Evolutionary conservation across 1,140 invertebrate genomes (phyloP).

Genomic region (Saccostrea cuccullata): DNA sequence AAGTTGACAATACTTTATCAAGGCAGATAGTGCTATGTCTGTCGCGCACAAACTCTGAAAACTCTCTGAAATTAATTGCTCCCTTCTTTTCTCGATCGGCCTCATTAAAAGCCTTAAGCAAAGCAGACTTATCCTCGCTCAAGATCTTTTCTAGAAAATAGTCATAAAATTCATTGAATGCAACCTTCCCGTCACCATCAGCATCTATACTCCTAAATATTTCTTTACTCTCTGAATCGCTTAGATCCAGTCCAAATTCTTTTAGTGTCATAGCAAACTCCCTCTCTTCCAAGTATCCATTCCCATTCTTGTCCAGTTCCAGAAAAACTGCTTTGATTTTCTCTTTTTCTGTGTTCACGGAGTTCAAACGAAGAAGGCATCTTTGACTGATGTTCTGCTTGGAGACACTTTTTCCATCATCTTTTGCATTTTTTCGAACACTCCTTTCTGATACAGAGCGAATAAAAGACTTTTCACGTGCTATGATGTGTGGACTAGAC

Average conservation of each 20-base stretch:
- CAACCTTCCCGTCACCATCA: background rate
- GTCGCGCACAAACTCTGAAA: slow-evolving; percentile 52
- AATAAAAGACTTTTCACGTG: background rate
- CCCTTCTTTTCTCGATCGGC: slow-evolving; percentile 54
- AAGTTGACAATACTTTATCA: slow-evolving; percentile 20
- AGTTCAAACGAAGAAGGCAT: background rate
- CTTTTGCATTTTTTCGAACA: background rate
- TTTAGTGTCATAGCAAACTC: slow-evolving; percentile 54
- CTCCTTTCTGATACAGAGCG: background rate
- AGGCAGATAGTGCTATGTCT: slow-evolving; percentile 37
- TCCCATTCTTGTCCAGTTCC: slow-evolving; percentile 56
- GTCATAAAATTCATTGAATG: slow-evolving; percentile 49
- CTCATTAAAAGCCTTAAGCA: slow-evolving; percentile 43
- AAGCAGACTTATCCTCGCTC: slow-evolving; percentile 33
- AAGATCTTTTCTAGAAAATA: slow-evolving; percentile 49
- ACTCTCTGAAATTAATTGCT: slow-evolving; percentile 53
- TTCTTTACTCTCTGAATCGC: slow-evolving; percentile 43
- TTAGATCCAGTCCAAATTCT: slow-evolving; percentile 53
- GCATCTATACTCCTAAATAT: slow-evolving; percentile 51
- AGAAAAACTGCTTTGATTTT: slow-evolving; percentile 58
- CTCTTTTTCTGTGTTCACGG: slow-evolving; percentile 39
- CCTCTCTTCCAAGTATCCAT: slow-evolving; percentile 48
- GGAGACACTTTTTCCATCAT: background rate
- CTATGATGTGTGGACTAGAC: background rate
- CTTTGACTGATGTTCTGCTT: background rate